phyloP scores from a whole-genome alignment of 2,797 vertebrate genomes.

The Erpetoichthys calabaricus region DNA sequence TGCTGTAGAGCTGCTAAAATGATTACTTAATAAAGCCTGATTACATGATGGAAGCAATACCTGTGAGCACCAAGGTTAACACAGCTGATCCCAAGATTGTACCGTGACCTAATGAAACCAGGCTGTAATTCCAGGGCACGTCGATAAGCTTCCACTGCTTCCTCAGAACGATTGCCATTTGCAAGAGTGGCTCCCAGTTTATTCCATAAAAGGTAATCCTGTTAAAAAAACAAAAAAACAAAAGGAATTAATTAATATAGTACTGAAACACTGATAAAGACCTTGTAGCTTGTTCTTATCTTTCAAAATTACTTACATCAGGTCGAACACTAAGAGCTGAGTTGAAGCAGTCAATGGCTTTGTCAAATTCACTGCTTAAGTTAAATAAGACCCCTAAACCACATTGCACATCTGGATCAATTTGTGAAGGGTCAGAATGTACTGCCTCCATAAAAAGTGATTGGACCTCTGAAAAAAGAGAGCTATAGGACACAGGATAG shows the following conservation, averaged over 20 bases:
- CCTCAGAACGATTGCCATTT: slow-evolving; percentile 88
- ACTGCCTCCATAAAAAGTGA: slow-evolving; percentile 78
- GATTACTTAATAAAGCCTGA: no score
- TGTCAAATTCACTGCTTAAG: slow-evolving; percentile 91
- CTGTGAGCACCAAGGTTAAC: slow-evolving; percentile 92
- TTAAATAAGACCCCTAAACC: slow-evolving; percentile 95
- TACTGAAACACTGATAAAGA: no score
- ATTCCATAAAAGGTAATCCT: slow-evolving; percentile 97
- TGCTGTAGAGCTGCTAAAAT: no score
- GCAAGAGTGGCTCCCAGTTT: slow-evolving; percentile 91
- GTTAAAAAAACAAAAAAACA: background rate
- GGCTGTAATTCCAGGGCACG: slow-evolving; percentile 86
- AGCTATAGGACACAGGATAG: slow-evolving; percentile 40
- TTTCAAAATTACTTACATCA: slow-evolving; percentile 35
- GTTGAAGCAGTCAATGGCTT: slow-evolving; percentile 92
- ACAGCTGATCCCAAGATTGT: slow-evolving; percentile 94
- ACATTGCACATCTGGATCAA: slow-evolving; percentile 93
- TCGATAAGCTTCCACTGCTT: slow-evolving; percentile 87
- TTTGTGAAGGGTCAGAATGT: slow-evolving; percentile 60
- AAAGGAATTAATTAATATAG: background rate
- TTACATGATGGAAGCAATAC: slow-evolving; percentile 30
- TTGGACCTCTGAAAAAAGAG: slow-evolving; percentile 81
- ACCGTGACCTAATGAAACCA: slow-evolving; percentile 88
- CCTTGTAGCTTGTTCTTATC: background rate
- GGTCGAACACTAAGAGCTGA: slow-evolving; percentile 60